Percentiles rank a stretch among this genome's conserved stretches.
Evolutionary conservation across 2,888 invertebrate genomes (phyloP).

Genomic region (Sarcophaga carnaria): DNA sequence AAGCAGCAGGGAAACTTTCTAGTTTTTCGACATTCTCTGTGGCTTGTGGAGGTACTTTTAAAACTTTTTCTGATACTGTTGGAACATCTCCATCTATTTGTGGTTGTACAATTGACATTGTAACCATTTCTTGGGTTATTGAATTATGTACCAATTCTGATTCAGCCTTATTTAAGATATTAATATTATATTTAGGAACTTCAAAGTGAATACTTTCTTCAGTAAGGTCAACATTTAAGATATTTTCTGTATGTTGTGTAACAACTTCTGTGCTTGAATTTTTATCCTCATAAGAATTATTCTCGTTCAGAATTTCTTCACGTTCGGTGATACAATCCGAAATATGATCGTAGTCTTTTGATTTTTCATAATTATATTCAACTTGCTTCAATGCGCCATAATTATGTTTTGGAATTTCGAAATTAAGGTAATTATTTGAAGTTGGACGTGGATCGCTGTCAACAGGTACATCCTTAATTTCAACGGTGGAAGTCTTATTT

Average conservation of each 20-base stretch:
- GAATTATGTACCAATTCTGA: conserved; percentile 8
- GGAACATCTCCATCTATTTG: too few relatives aligned
- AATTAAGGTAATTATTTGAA: conserved; percentile 40
- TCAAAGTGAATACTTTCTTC: conserved; percentile 50
- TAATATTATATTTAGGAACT: conserved; percentile 55
- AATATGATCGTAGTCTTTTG: too few relatives aligned
- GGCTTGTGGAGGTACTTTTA: not conserved
- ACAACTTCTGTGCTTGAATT: too few relatives aligned
- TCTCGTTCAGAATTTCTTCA: too few relatives aligned
- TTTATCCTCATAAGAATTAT: too few relatives aligned
- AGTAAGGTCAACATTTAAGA: not conserved
- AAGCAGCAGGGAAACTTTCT: not conserved
- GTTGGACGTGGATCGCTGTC: not conserved
- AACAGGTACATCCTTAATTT: too few relatives aligned
- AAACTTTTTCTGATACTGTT: conserved; percentile 1
- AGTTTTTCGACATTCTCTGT: not conserved
- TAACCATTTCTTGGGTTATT: too few relatives aligned
- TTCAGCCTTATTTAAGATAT: conserved; percentile 9
- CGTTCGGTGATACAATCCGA: too few relatives aligned
- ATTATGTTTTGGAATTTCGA: conserved; percentile 68
- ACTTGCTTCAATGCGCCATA: conserved; percentile 5
- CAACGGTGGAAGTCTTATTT: too few relatives aligned
- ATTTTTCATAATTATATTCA: too few relatives aligned
- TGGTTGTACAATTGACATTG: too few relatives aligned
- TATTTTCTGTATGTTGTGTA: not conserved